A percentile compares a stretch with the other conserved stretches of the same genome.
These are phyloP conservation scores for Casuarius casuarius DNA, from an alignment of 2,113 vertebrate genomes.

Conservation along the genomic window DNA sequence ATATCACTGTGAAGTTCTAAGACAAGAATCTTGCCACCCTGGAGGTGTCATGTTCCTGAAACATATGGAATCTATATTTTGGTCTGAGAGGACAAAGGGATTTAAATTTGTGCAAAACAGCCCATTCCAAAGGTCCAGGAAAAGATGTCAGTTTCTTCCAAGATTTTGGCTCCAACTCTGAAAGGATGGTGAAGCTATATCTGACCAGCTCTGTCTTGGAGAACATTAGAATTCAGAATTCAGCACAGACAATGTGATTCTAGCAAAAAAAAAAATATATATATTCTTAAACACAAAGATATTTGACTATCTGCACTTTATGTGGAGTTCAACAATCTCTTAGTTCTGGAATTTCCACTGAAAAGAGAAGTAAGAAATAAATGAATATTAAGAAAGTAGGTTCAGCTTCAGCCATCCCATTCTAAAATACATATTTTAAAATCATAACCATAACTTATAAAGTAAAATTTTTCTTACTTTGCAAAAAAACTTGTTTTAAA, in stretches of 20 bases:
- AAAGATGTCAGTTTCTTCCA: neutral
- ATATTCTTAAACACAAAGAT: neutral
- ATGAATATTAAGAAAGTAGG: neutral
- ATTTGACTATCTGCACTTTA: neutral
- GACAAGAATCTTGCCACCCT: neutral
- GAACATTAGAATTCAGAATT: neutral
- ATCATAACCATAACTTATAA: neutral
- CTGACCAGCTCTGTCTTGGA: neutral
- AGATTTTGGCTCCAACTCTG: neutral
- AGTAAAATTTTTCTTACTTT: neutral
- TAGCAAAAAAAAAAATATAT: neutral
- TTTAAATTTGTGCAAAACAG: neutral
- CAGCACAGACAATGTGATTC: neutral
- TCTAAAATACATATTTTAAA: neutral
- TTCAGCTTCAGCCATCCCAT: neutral
- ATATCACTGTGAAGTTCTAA: neutral
- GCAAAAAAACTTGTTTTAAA: neutral
- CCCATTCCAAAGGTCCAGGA: neutral
- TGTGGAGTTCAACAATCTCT: neutral
- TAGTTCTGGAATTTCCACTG: neutral
- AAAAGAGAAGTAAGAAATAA: neutral
- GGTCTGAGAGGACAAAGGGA: neutral
- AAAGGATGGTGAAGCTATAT: neutral
- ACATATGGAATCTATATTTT: neutral
- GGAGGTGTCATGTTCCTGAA: neutral